Percentiles rank a stretch among this genome's conserved stretches.
These are phyloP conservation scores for Torymus texanus DNA, from an alignment of 2,888 invertebrate species.

Conservation along the genomic window DNA sequence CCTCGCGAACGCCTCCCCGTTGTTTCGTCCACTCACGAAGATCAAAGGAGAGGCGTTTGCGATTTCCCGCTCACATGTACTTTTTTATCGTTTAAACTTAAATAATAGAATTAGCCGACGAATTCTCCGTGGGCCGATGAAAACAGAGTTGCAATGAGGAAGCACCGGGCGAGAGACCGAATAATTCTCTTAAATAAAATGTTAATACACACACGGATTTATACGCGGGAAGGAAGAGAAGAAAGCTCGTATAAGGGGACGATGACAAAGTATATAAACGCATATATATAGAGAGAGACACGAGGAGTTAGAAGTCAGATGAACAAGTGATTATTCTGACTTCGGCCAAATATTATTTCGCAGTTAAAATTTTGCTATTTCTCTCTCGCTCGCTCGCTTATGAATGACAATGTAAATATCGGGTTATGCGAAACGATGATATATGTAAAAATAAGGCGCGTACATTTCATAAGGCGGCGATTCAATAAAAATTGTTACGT, in stretches of 20 bases:
- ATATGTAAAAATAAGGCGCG: conserved; percentile 53
- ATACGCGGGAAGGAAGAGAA: conserved; percentile 42
- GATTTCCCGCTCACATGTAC: conserved; percentile 56
- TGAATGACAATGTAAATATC: conserved; percentile 42
- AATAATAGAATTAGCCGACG: conserved; percentile 66
- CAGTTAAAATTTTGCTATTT: conserved; percentile 21
- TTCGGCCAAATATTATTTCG: conserved; percentile 1
- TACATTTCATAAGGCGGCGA: conserved; percentile 52
- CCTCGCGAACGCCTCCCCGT: conserved; percentile 43
- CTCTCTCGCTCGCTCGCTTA: conserved; percentile 21
- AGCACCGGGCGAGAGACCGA: conserved; percentile 58
- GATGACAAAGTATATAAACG: conserved; percentile 40
- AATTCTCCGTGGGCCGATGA: conserved; percentile 67
- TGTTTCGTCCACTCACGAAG: conserved; percentile 57
- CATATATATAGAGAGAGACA: conserved; percentile 58
- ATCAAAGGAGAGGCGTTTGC: conserved; percentile 55
- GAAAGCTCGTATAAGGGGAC: conserved; percentile 1
- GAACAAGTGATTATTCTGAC: conserved; percentile 27
- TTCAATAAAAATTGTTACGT: conserved; percentile 53
- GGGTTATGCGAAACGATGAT: conserved; percentile 37
- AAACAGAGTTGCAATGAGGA: conserved; percentile 66
- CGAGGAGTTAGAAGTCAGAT: conserved; percentile 43
- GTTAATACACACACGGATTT: not conserved
- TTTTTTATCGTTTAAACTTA: conserved; percentile 58
- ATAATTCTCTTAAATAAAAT: conserved; percentile 54